These are phyloP conservation scores for Tachysurus vachellii DNA, from an alignment of 2,113 vertebrate genomes.

Conservation along the genomic window DNA sequence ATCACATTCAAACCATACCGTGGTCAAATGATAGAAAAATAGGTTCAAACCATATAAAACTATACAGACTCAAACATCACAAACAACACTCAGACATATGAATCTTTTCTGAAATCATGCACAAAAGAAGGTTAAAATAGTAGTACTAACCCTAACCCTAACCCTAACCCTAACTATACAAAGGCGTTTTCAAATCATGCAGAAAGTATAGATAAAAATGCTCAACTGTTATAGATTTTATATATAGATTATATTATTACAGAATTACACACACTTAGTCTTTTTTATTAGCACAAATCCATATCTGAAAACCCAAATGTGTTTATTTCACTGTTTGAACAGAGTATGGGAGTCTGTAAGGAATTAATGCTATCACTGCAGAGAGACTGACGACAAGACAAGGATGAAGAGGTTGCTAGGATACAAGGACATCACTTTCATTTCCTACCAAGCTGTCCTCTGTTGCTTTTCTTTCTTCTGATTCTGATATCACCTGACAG, in stretches of 20 bases:
- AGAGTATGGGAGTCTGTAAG: conserved; percentile 27
- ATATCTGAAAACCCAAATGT: neutral
- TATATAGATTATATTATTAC: neutral
- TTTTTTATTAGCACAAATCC: neutral
- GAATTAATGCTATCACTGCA: conserved; percentile 51
- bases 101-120: neutral
- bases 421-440: conserved; percentile 55
- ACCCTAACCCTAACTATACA: too few relatives aligned
- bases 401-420: conserved; percentile 59
- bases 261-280: neutral
- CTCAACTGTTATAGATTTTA: neutral
- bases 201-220: neutral
- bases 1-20: neutral
- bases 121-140: neutral
- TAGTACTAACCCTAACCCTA: neutral
- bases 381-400: conserved; percentile 40
- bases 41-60: neutral
- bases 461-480: neutral
- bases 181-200: neutral
- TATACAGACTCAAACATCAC: neutral
- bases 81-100: neutral
- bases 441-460: neutral
- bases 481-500: neutral
- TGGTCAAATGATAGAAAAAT: neutral
- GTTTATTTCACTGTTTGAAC: conserved; percentile 40